phyloP scores from a whole-genome alignment of 2,888 invertebrate genomes.

The Pristionchus mayeri region DNA sequence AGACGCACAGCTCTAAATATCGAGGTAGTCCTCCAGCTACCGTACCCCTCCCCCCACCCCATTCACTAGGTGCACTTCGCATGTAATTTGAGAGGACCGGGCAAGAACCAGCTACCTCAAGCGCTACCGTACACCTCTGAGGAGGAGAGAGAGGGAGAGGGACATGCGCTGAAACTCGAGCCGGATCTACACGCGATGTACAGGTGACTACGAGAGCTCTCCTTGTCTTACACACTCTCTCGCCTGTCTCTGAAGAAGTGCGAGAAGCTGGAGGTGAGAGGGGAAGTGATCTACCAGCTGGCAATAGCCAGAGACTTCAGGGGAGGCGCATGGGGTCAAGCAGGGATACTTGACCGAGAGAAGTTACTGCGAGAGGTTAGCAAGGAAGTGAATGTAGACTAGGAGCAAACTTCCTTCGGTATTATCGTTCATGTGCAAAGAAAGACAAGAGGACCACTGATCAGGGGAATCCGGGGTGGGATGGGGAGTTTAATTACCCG shows the following conservation, averaged over 20 bases:
- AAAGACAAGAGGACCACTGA: not conserved
- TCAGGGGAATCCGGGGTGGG: not conserved
- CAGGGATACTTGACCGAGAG: not conserved
- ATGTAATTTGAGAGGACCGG: slow-evolving; percentile 20
- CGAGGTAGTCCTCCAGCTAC: no score
- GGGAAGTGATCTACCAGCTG: slow-evolving; percentile 2
- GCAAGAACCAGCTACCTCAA: slow-evolving; percentile 19
- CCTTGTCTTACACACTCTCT: not conserved
- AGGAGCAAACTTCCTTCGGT: not conserved
- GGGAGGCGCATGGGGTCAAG: not conserved
- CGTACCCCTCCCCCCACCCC: not conserved
- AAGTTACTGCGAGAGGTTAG: not conserved
- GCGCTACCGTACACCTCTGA: slow-evolving; percentile 13
- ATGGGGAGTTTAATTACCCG: not conserved
- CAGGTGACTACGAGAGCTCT: slow-evolving; percentile 8
- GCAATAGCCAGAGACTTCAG: no score
- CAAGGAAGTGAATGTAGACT: not conserved
- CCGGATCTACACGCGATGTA: slow-evolving; percentile 18
- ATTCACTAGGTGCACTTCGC: slow-evolving; percentile 18
- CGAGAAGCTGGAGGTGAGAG: not conserved
- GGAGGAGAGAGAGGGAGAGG: not conserved
- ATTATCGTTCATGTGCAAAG: not conserved
- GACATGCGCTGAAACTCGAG: slow-evolving; percentile 11
- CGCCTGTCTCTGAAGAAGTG: not conserved
- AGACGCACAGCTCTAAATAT: no score